Conservation (phyloP, 1,140 invertebrate genomes). For the Dryas iulia region DNA sequence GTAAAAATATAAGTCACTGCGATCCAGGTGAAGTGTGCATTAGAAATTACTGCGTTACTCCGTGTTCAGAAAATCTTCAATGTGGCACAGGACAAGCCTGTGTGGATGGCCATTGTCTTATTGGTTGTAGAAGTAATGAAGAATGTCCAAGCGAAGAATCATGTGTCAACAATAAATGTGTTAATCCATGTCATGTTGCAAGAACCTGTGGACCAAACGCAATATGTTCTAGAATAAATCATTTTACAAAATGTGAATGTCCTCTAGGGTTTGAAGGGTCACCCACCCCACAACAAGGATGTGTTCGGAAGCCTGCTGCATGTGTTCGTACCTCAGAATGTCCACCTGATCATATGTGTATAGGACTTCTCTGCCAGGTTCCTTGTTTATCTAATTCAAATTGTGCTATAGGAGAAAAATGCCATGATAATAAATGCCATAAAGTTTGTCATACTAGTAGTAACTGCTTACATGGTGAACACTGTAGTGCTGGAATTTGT, state of each 20-base stretch:
- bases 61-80: slow-evolving; percentile 89
- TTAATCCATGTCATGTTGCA: slow-evolving; percentile 88
- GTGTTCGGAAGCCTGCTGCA: slow-evolving; percentile 86
- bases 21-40: slow-evolving; percentile 89
- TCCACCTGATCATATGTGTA: slow-evolving; percentile 86
- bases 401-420: slow-evolving; percentile 92
- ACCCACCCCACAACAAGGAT: slow-evolving; percentile 93
- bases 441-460: slow-evolving; percentile 94
- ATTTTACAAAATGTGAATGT: slow-evolving; percentile 87
- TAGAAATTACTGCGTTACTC: slow-evolving; percentile 87
- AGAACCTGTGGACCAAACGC: slow-evolving; percentile 92
- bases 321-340: slow-evolving; percentile 86
- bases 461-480: slow-evolving; percentile 93
- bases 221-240: slow-evolving; percentile 87
- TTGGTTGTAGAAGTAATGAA: slow-evolving; percentile 91
- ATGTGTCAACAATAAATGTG: slow-evolving; percentile 91
- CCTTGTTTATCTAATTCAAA: slow-evolving; percentile 85
- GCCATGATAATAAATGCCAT: slow-evolving; percentile 87
- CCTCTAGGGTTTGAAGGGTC: slow-evolving; percentile 91
- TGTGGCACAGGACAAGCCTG: slow-evolving; percentile 91
- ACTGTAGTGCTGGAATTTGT: slow-evolving; percentile 90
- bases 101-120: slow-evolving; percentile 86
- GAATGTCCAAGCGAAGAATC: slow-evolving; percentile 88
- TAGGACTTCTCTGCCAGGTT: slow-evolving; percentile 87
- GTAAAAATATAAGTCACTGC: slow-evolving; percentile 89